Evolutionary conservation across 1,140 invertebrate genomes (phyloP).

Genomic region (Pogonomyrmex barbatus): DNA sequence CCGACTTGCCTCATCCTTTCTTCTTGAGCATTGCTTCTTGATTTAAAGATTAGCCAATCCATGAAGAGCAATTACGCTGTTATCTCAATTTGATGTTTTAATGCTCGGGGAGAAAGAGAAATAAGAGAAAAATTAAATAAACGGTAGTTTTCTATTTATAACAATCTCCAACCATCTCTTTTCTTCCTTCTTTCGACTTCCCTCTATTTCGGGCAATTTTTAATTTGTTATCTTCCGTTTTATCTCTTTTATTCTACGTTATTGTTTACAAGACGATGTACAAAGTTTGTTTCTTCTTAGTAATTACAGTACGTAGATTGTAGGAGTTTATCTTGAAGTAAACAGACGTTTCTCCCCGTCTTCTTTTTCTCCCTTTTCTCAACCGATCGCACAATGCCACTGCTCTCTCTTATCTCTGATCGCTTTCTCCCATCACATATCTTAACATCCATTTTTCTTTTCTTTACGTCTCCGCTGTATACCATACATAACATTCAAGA

Average conservation of each 20-base stretch:
- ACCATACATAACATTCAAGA: background rate
- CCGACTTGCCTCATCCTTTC: background rate
- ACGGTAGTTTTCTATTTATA: background rate
- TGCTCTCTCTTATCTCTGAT: constrained; percentile 10
- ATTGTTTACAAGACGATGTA: constrained; percentile 38
- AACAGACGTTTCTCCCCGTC: background rate
- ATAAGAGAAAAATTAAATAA: constrained; percentile 27
- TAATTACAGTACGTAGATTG: constrained; percentile 11
- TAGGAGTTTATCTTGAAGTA: background rate
- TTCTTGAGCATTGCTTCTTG: background rate
- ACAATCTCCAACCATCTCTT: background rate
- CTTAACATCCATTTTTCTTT: background rate
- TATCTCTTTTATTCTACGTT: constrained; percentile 7
- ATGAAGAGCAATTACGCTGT: background rate
- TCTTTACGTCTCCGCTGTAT: background rate
- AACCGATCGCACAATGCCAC: constrained; percentile 11
- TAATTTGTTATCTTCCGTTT: constrained; percentile 4
- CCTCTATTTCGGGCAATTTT: background rate
- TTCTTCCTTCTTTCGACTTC: background rate
- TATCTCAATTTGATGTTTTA: constrained; percentile 10
- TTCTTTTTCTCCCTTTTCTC: background rate
- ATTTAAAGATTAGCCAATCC: constrained; percentile 7
- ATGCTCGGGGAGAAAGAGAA: background rate
- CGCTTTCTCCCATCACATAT: background rate
- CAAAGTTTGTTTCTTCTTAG: background rate